Evolutionary conservation across 2,113 vertebrate species (phyloP).

Genomic region (Perca flavescens): DNA sequence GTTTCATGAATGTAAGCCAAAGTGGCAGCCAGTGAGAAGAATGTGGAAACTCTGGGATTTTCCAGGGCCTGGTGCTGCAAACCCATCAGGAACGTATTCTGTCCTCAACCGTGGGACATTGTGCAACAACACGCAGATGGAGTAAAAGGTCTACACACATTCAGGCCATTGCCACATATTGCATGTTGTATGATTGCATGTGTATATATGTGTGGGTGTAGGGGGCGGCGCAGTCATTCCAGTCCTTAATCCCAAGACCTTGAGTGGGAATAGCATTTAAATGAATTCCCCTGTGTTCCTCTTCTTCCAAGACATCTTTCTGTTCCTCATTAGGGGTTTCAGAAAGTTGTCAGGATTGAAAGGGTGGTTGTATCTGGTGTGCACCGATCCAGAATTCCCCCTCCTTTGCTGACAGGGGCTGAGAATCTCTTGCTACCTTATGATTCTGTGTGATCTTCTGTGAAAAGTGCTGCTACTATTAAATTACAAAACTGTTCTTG

Average conservation of each 20-base stretch:
- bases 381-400: constrained; percentile 62
- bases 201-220: constrained; percentile 39
- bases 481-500: not conserved
- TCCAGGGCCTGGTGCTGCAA: constrained; percentile 72
- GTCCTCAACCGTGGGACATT: constrained; percentile 56
- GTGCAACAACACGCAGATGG: constrained; percentile 19
- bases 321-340: constrained; percentile 71
- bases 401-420: not conserved
- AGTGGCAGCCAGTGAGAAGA: constrained; percentile 49
- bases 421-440: constrained; percentile 14
- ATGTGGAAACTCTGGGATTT: constrained; percentile 83
- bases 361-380: constrained; percentile 46
- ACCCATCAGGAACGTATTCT: constrained; percentile 59
- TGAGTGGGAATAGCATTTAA: constrained; percentile 53
- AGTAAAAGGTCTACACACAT: constrained; percentile 14
- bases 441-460: not conserved
- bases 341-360: constrained; percentile 61
- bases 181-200: constrained; percentile 36
- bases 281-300: constrained; percentile 51
- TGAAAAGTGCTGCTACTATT: not conserved
- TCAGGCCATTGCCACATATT: constrained; percentile 1
- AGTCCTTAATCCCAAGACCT: constrained; percentile 58
- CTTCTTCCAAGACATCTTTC: constrained; percentile 44
- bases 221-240: constrained; percentile 56
- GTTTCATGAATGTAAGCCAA: constrained; percentile 39